Conservation (phyloP, 2,888 invertebrate species). For the Hemaris fuciformis region DNA sequence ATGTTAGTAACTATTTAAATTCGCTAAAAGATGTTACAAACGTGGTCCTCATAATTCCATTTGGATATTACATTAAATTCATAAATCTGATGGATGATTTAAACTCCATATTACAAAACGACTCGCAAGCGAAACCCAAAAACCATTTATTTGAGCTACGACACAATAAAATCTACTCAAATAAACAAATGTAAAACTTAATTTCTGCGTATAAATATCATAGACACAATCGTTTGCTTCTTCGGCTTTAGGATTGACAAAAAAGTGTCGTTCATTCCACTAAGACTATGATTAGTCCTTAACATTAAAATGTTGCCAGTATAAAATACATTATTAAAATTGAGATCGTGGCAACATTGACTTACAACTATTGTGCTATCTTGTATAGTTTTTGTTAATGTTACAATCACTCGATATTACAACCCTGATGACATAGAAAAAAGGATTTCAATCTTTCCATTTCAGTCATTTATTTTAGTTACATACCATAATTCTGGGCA, state of each 20-base stretch:
- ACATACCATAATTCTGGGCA: neutral
- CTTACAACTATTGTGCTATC: neutral
- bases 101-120: neutral
- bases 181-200: neutral
- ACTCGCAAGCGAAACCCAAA: neutral
- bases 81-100: neutral
- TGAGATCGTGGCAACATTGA: conserved; percentile 7
- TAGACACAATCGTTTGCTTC: too few relatives aligned
- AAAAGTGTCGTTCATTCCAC: too few relatives aligned
- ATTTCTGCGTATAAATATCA: neutral
- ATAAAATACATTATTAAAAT: neutral
- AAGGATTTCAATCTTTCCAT: neutral
- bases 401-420: neutral
- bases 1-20: neutral
- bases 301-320: conserved; percentile 1
- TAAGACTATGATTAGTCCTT: too few relatives aligned
- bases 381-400: neutral
- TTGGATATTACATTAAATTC: neutral
- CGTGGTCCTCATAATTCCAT: neutral
- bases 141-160: neutral
- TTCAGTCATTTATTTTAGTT: neutral
- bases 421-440: neutral
- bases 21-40: neutral
- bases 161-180: neutral
- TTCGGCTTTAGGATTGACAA: too few relatives aligned